A percentile compares a stretch with the other conserved stretches of the same genome.
Conservation (phyloP, 2,888 invertebrate species). For the Stegophylla sp. region DNA sequence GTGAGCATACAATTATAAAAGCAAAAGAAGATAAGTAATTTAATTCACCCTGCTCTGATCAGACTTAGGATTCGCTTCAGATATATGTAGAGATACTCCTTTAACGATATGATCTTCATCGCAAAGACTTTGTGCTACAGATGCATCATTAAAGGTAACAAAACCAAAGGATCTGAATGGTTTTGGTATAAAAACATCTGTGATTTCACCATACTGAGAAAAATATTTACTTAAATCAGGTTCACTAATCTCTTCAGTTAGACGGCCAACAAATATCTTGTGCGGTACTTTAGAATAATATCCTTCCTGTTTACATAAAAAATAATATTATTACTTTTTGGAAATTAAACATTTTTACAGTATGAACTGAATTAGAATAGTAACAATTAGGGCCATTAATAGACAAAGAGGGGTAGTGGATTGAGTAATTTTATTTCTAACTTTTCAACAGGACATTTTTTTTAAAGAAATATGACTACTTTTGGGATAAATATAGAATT, state of each 20-base stretch:
- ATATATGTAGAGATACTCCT: conserved; percentile 82
- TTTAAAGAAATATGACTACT: too few relatives aligned
- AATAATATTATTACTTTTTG: conserved; percentile 7
- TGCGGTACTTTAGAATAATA: conserved; percentile 64
- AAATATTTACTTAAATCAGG: conserved; percentile 91
- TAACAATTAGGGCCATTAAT: too few relatives aligned
- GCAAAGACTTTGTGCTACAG: conserved; percentile 78
- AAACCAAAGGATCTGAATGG: conserved; percentile 92
- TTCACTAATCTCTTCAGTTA: conserved; percentile 89
- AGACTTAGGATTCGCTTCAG: conserved; percentile 80
- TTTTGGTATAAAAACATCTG: conserved; percentile 94
- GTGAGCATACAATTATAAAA: neutral
- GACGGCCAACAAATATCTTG: conserved; percentile 93
- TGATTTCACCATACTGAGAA: conserved; percentile 88
- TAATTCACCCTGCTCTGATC: conserved; percentile 65
- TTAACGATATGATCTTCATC: conserved; percentile 61
- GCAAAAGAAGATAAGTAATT: neutral
- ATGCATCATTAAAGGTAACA: conserved; percentile 91
- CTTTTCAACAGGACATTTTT: too few relatives aligned
- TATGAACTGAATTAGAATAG: too few relatives aligned
- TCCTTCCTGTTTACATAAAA: conserved; percentile 58
- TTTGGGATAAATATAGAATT: too few relatives aligned
- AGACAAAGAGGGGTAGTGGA: too few relatives aligned
- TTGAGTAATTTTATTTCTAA: too few relatives aligned
- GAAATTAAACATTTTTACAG: neutral